A percentile compares a stretch with the other conserved stretches of the same genome.
Conservation (phyloP, 2,797 vertebrate genomes). For the Hypotaenidia okinawae region DNA sequence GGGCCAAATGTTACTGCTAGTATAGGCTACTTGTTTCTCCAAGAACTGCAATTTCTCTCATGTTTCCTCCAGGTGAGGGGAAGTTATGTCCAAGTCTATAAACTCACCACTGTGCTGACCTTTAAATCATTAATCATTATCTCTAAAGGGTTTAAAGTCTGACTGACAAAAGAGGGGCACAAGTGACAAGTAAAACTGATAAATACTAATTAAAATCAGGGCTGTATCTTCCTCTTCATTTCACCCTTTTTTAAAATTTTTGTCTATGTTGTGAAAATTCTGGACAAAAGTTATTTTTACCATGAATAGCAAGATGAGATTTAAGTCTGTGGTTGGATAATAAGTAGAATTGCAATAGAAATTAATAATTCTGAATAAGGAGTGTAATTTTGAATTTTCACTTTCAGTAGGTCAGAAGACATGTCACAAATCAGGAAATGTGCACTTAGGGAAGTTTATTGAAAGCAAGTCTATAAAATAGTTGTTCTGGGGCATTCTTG, state of each 20-base stretch:
- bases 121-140: neutral
- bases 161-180: neutral
- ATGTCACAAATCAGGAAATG: neutral
- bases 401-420: neutral
- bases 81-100: neutral
- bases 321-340: neutral
- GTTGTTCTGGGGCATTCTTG: too few species aligned
- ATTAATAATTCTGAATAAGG: neutral
- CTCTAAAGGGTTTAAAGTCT: neutral
- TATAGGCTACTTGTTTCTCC: neutral
- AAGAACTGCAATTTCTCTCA: neutral
- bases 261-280: neutral
- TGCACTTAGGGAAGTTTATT: neutral
- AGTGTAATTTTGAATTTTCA: neutral
- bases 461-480: neutral
- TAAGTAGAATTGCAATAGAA: neutral
- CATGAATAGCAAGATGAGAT: neutral
- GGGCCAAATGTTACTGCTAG: neutral
- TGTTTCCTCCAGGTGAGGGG: neutral
- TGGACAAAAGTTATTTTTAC: neutral
- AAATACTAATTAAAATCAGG: neutral
- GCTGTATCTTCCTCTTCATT: neutral
- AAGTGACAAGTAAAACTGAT: neutral
- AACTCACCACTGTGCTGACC: neutral
- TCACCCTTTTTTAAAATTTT: neutral